phyloP scores from a whole-genome alignment of 2,888 invertebrate species.

The Notodonta ziczac region DNA sequence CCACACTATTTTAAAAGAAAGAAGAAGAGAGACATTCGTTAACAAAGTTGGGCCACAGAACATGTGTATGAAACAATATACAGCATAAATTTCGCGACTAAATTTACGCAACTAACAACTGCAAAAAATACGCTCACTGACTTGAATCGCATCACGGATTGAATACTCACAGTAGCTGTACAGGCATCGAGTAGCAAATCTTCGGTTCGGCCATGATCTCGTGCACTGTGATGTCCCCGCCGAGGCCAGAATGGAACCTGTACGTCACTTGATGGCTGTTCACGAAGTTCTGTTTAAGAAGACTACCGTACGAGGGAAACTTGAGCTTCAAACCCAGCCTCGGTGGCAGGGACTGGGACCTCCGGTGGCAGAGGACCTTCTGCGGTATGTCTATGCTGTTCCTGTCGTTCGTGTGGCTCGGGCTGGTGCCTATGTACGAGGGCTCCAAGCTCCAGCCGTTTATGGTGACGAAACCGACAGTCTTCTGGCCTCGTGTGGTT shows the following conservation, averaged over 20 bases:
- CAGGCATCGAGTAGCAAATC: constrained; percentile 93
- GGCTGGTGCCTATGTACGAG: constrained; percentile 88
- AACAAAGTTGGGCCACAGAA: no score
- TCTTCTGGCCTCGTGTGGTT: constrained; percentile 85
- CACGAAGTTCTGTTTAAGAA: constrained; percentile 88
- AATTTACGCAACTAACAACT: no score
- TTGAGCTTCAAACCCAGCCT: constrained; percentile 92
- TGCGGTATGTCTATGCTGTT: constrained; percentile 72
- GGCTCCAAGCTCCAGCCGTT: constrained; percentile 94
- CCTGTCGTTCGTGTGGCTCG: constrained; percentile 85
- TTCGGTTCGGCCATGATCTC: constrained; percentile 97
- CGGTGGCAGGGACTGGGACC: constrained; percentile 94
- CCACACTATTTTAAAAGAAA: no score
- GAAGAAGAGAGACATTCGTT: no score
- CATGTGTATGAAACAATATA: no score
- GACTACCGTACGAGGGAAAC: constrained; percentile 90
- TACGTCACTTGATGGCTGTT: constrained; percentile 91
- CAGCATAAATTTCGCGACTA: no score
- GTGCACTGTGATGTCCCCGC: constrained; percentile 96
- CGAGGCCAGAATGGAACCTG: constrained; percentile 95
- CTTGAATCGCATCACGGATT: no score
- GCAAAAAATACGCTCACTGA: no score
- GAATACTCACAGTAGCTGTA: constrained; percentile 92
- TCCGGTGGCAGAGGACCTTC: constrained; percentile 77
- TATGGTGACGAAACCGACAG: constrained; percentile 93